Percentiles rank a stretch among this genome's conserved stretches.
Conservation (phyloP, 2,797 vertebrate species). For the Hybognathus amarus region DNA sequence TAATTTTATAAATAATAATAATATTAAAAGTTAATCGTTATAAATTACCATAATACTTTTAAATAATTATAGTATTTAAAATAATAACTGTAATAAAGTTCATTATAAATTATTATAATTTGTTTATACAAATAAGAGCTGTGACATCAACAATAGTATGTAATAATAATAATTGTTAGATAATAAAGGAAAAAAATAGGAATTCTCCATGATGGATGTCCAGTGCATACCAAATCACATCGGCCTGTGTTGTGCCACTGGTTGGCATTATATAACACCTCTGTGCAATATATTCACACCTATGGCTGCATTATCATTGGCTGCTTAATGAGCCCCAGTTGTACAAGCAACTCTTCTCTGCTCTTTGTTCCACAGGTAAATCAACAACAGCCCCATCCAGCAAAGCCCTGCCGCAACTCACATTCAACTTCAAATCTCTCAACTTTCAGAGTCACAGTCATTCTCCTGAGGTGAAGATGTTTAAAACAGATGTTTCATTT, state of each 20-base stretch:
- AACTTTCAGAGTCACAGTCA: constrained; percentile 30
- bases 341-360: constrained; percentile 24
- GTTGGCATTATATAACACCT: constrained; percentile 38
- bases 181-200: not conserved
- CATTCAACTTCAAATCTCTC: constrained; percentile 50
- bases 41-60: not conserved
- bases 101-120: not conserved
- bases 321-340: constrained; percentile 12
- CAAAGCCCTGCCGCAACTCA: constrained; percentile 45
- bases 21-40: not conserved
- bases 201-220: not conserved
- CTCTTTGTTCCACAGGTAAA: constrained; percentile 50
- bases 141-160: not conserved
- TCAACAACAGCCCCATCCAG: constrained; percentile 16
- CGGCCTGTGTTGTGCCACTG: not conserved
- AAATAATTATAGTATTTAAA: not conserved
- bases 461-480: not conserved
- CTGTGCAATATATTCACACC: constrained; percentile 28
- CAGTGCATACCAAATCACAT: constrained; percentile 10
- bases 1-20: not conserved
- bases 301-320: constrained; percentile 20
- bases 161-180: not conserved
- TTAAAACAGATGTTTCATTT: not conserved
- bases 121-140: not conserved
- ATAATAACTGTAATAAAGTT: not conserved